phyloP scores from a whole-genome alignment of 2,113 vertebrate species.

The Saccopteryx leptura region DNA sequence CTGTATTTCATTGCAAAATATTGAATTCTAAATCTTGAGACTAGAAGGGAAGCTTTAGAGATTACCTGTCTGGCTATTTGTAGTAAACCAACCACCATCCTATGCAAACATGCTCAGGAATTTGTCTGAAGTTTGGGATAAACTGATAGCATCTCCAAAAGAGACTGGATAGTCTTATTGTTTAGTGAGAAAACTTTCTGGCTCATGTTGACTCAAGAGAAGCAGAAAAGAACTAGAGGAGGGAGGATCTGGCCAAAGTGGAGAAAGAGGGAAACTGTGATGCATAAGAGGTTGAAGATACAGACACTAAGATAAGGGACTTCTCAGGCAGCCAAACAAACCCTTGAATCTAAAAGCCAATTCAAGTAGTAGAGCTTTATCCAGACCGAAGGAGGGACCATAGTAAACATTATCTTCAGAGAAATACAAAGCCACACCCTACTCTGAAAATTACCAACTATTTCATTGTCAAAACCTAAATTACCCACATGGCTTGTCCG shows the following conservation, averaged over 20 bases:
- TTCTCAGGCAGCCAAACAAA: slow-evolving; percentile 43
- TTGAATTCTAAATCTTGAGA: slow-evolving; percentile 45
- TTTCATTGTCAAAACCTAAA: slow-evolving; percentile 7
- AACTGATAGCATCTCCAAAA: not conserved
- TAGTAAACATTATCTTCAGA: slow-evolving; percentile 40
- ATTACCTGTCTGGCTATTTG: not conserved
- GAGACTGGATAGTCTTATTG: not conserved
- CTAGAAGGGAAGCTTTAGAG: not conserved
- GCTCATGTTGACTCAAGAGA: not conserved
- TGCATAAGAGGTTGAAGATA: slow-evolving; percentile 33
- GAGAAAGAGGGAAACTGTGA: slow-evolving; percentile 5
- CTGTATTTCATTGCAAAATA: not conserved
- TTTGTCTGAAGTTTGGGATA: slow-evolving; percentile 27
- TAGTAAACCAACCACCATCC: not conserved
- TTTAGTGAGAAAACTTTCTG: not conserved
- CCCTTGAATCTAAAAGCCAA: slow-evolving; percentile 12
- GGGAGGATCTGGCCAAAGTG: not conserved
- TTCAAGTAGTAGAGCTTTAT: slow-evolving; percentile 1
- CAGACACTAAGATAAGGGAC: slow-evolving; percentile 46
- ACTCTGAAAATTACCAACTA: not conserved
- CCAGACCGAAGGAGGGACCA: slow-evolving; percentile 9
- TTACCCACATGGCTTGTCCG: not conserved
- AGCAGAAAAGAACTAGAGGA: not conserved
- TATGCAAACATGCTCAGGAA: not conserved
- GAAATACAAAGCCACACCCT: not conserved